Evolutionary conservation across 2,888 invertebrate species (phyloP).

Genomic region (Meandrusa payeni): DNA sequence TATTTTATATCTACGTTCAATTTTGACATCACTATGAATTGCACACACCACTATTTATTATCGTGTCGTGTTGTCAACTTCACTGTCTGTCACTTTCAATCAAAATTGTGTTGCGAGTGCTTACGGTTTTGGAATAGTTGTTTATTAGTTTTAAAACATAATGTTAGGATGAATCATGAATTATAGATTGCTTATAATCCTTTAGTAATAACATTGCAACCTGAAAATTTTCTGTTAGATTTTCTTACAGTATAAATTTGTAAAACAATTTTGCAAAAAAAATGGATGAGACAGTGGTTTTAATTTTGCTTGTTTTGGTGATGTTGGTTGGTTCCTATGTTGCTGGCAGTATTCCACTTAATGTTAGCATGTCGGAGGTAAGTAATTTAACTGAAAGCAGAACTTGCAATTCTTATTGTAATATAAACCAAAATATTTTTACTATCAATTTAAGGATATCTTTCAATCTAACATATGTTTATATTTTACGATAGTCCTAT

Average conservation of each 20-base stretch:
- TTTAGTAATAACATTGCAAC: neutral
- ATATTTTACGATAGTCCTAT: neutral
- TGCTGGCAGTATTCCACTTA: slow-evolving; percentile 96
- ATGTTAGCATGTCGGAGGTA: slow-evolving; percentile 97
- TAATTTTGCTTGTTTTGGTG: slow-evolving; percentile 91
- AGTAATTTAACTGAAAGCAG: slow-evolving; percentile 27
- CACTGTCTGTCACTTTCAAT: slow-evolving; percentile 25
- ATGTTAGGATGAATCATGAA: slow-evolving; percentile 22
- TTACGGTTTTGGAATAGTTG: slow-evolving; percentile 18
- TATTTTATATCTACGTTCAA: neutral
- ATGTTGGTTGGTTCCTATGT: slow-evolving; percentile 98
- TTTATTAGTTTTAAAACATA: slow-evolving; percentile 16
- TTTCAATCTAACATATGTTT: neutral
- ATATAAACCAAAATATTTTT: too few species aligned
- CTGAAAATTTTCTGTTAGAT: slow-evolving; percentile 1
- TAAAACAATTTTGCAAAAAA: slow-evolving; percentile 51
- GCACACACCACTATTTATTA: slow-evolving; percentile 1
- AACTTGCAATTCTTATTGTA: neutral
- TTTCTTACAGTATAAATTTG: slow-evolving; percentile 3
- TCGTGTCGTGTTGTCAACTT: slow-evolving; percentile 25
- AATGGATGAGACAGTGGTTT: slow-evolving; percentile 92
- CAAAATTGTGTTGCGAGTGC: slow-evolving; percentile 20
- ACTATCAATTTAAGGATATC: too few species aligned
- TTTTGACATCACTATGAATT: slow-evolving; percentile 7
- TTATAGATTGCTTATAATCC: slow-evolving; percentile 13